A percentile compares a stretch with the other conserved stretches of the same genome.
These are phyloP conservation scores for Hypanus sabinus DNA, from an alignment of 2,113 vertebrate species.

Conservation along the genomic window DNA sequence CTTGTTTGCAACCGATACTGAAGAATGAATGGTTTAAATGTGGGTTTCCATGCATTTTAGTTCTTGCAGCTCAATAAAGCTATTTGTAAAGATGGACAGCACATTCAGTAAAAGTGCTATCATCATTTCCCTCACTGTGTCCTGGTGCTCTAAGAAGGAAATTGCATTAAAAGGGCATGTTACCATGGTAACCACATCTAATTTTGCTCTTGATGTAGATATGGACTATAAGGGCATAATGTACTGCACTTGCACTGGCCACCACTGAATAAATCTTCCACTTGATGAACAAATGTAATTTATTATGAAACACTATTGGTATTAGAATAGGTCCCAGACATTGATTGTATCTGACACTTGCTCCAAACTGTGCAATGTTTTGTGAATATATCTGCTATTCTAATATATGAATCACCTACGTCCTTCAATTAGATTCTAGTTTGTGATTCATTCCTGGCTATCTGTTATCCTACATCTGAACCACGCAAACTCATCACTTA, in stretches of 20 bases:
- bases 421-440: too few species aligned
- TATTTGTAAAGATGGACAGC: background rate
- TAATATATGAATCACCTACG: background rate
- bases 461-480: background rate
- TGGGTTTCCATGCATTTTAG: background rate
- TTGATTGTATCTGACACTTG: background rate
- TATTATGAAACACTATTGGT: background rate
- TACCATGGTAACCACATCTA: background rate
- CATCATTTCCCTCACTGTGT: background rate
- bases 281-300: background rate
- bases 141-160: background rate
- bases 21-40: background rate
- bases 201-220: background rate
- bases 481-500: background rate
- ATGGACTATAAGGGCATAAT: background rate
- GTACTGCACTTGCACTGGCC: background rate
- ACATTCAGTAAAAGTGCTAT: background rate
- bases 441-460: background rate
- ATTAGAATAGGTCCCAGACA: background rate
- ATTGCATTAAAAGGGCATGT: background rate
- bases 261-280: background rate
- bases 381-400: conserved; percentile 4
- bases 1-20: background rate
- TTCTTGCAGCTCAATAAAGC: background rate
- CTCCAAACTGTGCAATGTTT: background rate